A percentile compares a stretch with the other conserved stretches of the same genome.
Evolutionary conservation across 2,888 invertebrate genomes (phyloP).

Genomic region (Venustoraphidia nigricollis): DNA sequence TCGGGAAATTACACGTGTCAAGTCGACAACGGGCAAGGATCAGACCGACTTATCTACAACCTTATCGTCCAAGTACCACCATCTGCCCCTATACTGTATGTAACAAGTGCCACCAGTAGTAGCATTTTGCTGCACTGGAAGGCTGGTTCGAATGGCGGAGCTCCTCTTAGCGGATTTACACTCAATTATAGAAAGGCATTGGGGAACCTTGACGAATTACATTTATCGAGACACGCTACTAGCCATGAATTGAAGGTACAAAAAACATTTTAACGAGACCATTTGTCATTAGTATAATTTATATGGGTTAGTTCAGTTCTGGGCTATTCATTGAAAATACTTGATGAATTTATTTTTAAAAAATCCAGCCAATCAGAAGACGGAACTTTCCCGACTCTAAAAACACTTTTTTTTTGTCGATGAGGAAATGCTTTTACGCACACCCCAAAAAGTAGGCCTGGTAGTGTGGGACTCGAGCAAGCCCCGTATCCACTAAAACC

Average conservation of each 20-base stretch:
- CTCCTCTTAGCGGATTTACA: conserved; percentile 50
- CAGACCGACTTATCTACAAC: conserved; percentile 45
- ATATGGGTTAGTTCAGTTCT: too few species aligned
- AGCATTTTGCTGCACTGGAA: conserved; percentile 64
- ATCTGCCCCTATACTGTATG: conserved; percentile 52
- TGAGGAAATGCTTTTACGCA: too few species aligned
- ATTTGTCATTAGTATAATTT: too few species aligned
- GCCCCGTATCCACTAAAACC: too few species aligned
- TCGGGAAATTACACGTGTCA: conserved; percentile 59
- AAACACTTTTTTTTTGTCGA: too few species aligned
- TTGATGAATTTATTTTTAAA: too few species aligned
- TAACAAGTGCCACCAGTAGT: conserved; percentile 59
- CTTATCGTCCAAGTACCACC: conserved; percentile 63
- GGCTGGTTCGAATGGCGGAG: conserved; percentile 50
- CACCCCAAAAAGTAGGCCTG: too few species aligned
- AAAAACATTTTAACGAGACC: too few species aligned
- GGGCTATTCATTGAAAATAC: too few species aligned
- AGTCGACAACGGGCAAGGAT: conserved; percentile 51
- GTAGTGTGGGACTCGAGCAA: too few species aligned
- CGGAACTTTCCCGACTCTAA: too few species aligned
- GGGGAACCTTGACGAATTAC: conserved; percentile 48
- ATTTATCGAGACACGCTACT: conserved; percentile 45
- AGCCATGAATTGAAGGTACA: conserved; percentile 48
- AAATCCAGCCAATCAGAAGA: too few species aligned
- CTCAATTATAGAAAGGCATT: conserved; percentile 48